Base-by-base conservation (phyloP, 2,888 invertebrate species). In the Brachyopa scutellaris region DNA sequence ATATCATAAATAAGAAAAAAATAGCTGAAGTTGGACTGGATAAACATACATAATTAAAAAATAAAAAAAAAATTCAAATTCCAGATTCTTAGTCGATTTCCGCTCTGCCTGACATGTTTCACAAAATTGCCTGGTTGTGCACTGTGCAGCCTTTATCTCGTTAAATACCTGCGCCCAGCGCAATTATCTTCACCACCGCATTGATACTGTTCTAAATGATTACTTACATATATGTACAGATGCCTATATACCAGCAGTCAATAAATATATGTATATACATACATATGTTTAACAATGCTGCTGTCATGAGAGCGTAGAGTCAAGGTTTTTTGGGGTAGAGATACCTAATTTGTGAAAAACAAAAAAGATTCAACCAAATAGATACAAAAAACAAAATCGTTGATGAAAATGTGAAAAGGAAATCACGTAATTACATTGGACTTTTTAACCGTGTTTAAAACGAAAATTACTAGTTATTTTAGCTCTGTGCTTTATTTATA, bases 121-220 rank as follows among this genome's bases (percentile, higher is more conserved):
- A 33, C 21, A 33, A 33, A 45, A 23, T 9, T 26, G 23, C 49
- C 36, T 51, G 23, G 42, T 15, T 67, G 29, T 49, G n/a, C n/a
- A n/a, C n/a, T n/a, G n/a, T n/a, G n/a, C n/a, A 62, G 11, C 47
- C 21, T 42, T 59, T 72, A 72, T 73, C 59, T 66, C 8, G 23
- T 62, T 59, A 59, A 36, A 55, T 61, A 59, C 45, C 36, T 49
- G 42, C 11, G 17, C n/a, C 49, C 17, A 47, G 38, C 55, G 67
- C 45, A 79, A 79, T 79, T 79, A 73, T 26, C 36, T 66, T 26
- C 11, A 45, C n/a, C 33, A 36, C 7, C 62, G 49, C 47, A 17
- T 51, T 53, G 78, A 73, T 77, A 66, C 33, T 67, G 59, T 79
- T 79, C 67, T 67, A 61, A 79, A 79, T 67, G 49, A 61, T 51